Base-by-base conservation (phyloP, 2,113 vertebrate species). In the Petaurus breviceps region DNA sequence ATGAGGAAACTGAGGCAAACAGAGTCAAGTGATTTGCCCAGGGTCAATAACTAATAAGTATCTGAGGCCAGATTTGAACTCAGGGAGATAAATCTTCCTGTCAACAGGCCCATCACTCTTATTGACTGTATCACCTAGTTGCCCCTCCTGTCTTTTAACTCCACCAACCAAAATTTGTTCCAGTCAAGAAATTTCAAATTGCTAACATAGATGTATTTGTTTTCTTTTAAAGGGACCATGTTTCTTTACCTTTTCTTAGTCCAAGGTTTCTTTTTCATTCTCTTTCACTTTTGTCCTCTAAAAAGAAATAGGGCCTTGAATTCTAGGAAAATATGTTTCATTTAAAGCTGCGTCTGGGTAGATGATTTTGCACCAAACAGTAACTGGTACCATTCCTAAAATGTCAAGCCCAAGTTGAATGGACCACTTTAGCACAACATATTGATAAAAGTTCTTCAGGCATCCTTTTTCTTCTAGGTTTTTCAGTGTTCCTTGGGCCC, bases 401-500 rank as follows among this genome's bases (percentile, higher is more conserved):
- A 84, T 8, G 19, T n/a, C 68, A 84, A 77, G 31, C n/a, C 68
- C 19, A 43, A 43, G n/a, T 43, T 84, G 68, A 84, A 84, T 84
- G 28, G 61, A 53, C 14, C 94, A 37, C 46, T 25, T 97, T 91
- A 94, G 47, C 47, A 49, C 47, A 49, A 95, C 47, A 95, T 95
- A 94, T 37, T 92, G 94, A 97, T 55, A 89, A 53, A 94, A 89
- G 51, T 91, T 94, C 31, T 96, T 93, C 89, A 89, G 54, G 46
- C 24, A 50, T 49, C 7, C 95, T 95, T 90, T 95, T 92, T 92
- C 95, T 91, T 96, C 96, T 10, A 49, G 47, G 24, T 90, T 14
- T 90, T 96, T 94, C 90, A 55, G 55, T 84, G 25, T 94, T 96
- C 90, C 52, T 94, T 95, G 91, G n/a, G 94, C 90, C 53, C 8